Conservation (phyloP, 2,113 vertebrate species). For the Nothoprocta perdicaria region DNA sequence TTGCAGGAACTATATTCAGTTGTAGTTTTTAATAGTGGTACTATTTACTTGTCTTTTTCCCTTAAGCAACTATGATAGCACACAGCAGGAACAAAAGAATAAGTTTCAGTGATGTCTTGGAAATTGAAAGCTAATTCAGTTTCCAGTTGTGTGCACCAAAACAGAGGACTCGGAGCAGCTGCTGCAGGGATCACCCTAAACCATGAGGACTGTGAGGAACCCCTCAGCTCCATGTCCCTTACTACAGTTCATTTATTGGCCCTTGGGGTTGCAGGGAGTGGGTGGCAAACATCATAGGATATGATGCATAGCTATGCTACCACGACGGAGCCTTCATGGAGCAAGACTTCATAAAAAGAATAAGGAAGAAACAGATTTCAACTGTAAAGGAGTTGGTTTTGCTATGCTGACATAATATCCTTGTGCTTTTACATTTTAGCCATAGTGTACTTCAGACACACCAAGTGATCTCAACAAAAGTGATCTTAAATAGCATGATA, state of each 20-base stretch:
- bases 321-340: background rate
- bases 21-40: background rate
- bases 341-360: background rate
- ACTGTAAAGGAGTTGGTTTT: background rate
- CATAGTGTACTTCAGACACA: too few relatives aligned
- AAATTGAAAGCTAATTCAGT: background rate
- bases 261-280: background rate
- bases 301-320: background rate
- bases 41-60: background rate
- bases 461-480: background rate
- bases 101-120: background rate
- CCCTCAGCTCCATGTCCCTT: background rate
- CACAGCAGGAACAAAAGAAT: background rate
- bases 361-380: background rate
- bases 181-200: background rate
- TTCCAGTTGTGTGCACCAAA: background rate
- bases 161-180: background rate
- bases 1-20: background rate
- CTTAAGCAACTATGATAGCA: background rate
- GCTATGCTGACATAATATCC: background rate
- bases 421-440: background rate
- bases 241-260: accelerated
- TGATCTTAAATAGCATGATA: background rate
- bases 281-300: background rate
- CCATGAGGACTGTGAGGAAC: background rate